Conservation (phyloP, 2,797 vertebrate species). For the Coreius guichenoti region DNA sequence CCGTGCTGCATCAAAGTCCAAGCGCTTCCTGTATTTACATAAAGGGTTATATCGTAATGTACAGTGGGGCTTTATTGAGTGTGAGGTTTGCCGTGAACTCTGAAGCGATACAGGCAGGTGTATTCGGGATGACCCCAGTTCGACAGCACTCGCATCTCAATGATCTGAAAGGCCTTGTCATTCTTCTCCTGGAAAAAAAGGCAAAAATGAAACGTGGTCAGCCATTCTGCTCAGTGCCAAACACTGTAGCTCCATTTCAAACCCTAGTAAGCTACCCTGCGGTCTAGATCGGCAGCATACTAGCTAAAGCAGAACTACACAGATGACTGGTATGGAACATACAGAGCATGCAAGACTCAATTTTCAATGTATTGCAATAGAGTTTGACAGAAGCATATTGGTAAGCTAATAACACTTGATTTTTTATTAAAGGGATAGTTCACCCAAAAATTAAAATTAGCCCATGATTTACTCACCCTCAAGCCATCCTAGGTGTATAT, state of each 20-base stretch:
- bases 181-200: conserved; percentile 76
- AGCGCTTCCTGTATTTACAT: conserved; percentile 71
- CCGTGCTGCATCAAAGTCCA: conserved; percentile 1
- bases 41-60: conserved; percentile 57
- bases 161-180: conserved; percentile 86
- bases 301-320: neutral
- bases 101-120: conserved; percentile 94
- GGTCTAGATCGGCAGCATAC: neutral
- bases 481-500: no score
- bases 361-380: neutral
- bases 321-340: neutral
- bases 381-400: neutral
- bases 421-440: neutral
- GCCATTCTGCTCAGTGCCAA: neutral
- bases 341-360: neutral
- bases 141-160: conserved; percentile 91
- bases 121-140: conserved; percentile 97
- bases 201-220: neutral
- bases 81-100: conserved; percentile 88
- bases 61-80: conserved; percentile 65
- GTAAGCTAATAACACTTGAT: neutral
- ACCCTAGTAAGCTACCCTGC: neutral
- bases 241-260: neutral
- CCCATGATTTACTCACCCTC: no score
- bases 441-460: no score